Evolutionary conservation across 2,888 invertebrate species (phyloP).

Genomic region (Acanthosepion pharaonis): DNA sequence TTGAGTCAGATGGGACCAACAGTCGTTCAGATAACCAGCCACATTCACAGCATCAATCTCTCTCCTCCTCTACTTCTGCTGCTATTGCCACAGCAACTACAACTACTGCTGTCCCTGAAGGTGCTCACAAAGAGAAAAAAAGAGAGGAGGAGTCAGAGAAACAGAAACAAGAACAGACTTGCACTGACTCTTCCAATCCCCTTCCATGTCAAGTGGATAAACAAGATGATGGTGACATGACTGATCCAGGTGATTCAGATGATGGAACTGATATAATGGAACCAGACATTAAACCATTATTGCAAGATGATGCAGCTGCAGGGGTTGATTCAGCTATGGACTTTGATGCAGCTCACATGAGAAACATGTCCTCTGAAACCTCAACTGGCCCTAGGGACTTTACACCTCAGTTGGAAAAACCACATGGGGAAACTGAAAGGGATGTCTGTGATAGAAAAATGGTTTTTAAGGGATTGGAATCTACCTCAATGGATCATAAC

Average conservation of each 20-base stretch:
- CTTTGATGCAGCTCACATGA: background rate
- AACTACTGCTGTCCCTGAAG: conserved; percentile 14
- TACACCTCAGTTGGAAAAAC: background rate
- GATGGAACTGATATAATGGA: conserved; percentile 37
- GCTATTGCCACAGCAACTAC: background rate
- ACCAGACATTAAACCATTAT: conserved; percentile 40
- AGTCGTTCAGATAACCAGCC: background rate
- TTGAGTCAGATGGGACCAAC: background rate
- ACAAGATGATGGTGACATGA: conserved; percentile 47
- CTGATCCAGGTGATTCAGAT: conserved; percentile 24
- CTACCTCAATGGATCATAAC: background rate
- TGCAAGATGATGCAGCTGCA: conserved; percentile 43
- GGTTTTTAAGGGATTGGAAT: background rate
- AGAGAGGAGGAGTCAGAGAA: background rate
- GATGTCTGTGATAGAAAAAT: conserved; percentile 33
- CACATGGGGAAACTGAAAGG: background rate
- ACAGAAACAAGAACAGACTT: background rate
- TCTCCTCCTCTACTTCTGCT: background rate
- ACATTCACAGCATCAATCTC: background rate
- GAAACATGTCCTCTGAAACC: background rate
- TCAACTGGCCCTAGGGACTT: background rate
- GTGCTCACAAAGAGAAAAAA: conserved; percentile 42
- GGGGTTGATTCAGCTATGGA: conserved; percentile 38
- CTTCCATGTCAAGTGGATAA: background rate
- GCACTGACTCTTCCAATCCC: background rate